Base-by-base conservation (phyloP, 2,797 vertebrate species). In the Halcyon badia region DNA sequence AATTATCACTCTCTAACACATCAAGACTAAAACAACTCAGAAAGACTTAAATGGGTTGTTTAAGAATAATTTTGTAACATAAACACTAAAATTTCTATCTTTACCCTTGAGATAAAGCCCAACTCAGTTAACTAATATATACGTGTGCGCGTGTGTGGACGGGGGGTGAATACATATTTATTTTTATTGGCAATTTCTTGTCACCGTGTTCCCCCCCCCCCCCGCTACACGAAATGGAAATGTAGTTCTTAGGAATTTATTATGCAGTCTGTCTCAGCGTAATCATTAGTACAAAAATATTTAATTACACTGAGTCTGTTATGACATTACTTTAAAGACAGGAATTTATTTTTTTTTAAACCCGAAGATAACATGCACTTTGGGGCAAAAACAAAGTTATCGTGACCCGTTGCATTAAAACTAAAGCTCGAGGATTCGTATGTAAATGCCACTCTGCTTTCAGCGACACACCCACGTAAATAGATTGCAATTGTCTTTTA, bases 1-100 rank as follows among this genome's bases (percentile, higher is more conserved):
- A 99, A 99, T 99, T 98, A 99, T 99, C 99, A 98, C 98, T 99
- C 98, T 99, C 98, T 98, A 98, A 98, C 98, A 98, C 98, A 98
- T 99, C 98, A 99, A 98, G 98, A 98, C 98, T 98, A 99, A 99
- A 99, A 98, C 98, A 99, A 99, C 98, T 98, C 98, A 98, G 98
- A 98, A 98, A 98, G 98, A 98, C 98, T 98, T 98, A 99, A 99
- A 98, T 98, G 98, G 98, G 97, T 98, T 98, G 98, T 98, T 98
- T 98, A 98, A 99, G 98, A 99, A 98, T 99, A 98, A 99, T 99
- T 99, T 98, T 98, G 98, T 98, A 98, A 98, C 98, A 98, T 98
- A 98, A 99, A 98, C 98, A 98, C 98, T 98, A 98, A 98, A 98
- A 98, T 98, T 98, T 98, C 98, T 98, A 98, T 98, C 98, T 98